phyloP scores from a whole-genome alignment of 2,888 invertebrate species.

The Drosophila cognata region DNA sequence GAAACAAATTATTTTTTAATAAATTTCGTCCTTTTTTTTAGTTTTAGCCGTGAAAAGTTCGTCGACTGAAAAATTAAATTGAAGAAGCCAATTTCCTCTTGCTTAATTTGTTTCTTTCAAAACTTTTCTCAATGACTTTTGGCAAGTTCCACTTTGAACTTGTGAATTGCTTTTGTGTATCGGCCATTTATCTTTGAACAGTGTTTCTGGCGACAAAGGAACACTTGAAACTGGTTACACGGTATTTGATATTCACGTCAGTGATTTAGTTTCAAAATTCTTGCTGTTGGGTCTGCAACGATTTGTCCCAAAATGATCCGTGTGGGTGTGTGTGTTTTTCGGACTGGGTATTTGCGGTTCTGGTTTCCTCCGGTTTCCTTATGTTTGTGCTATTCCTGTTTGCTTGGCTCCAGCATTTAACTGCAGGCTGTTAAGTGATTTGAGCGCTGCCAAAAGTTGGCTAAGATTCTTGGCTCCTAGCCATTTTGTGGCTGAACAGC shows the following conservation, averaged over 20 bases:
- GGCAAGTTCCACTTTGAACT: background rate
- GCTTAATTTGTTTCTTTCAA: background rate
- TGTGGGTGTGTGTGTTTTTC: constrained; percentile 4
- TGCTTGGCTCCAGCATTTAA: constrained; percentile 25
- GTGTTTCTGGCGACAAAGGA: background rate
- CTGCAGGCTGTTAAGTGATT: constrained; percentile 56
- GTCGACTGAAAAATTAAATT: background rate
- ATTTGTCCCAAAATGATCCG: constrained; percentile 9
- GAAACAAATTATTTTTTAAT: background rate
- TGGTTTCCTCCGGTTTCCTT: constrained; percentile 15
- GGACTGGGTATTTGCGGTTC: constrained; percentile 32
- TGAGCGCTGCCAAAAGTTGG: constrained; percentile 52
- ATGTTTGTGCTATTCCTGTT: constrained; percentile 29
- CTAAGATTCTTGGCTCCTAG: constrained; percentile 26
- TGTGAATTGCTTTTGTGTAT: background rate
- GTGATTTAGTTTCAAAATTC: background rate
- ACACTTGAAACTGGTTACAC: background rate
- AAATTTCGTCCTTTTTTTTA: background rate
- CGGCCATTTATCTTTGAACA: background rate
- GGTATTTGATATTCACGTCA: background rate
- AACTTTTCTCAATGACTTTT: background rate
- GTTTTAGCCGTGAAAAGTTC: accelerated
- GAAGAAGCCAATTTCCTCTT: background rate
- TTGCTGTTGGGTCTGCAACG: background rate
- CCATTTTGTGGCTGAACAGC: constrained; percentile 12